phyloP scores from a whole-genome alignment of 2,888 invertebrate species.

The Laothoe populi region DNA sequence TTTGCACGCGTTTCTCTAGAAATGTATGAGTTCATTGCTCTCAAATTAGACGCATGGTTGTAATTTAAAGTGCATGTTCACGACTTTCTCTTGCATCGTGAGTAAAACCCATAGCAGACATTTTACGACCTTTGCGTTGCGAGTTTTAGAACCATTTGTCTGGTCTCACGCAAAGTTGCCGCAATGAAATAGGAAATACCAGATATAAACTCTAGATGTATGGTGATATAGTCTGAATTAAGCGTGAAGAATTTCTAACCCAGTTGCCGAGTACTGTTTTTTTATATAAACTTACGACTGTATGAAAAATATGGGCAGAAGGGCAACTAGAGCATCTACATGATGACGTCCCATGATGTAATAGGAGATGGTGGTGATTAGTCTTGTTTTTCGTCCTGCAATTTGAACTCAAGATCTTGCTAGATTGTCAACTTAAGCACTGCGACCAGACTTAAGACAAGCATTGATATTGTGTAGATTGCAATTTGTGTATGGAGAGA shows the following conservation, averaged over 20 bases:
- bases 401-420: too few relatives aligned
- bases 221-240: not conserved
- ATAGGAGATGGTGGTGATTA: too few relatives aligned
- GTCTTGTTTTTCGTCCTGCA: too few relatives aligned
- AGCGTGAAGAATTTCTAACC: not conserved
- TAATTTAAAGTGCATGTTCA: not conserved
- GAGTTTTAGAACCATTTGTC: slow-evolving; percentile 19
- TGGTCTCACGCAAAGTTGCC: slow-evolving; percentile 30
- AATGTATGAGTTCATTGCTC: slow-evolving; percentile 16
- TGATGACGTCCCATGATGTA: too few relatives aligned
- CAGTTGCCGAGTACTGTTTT: too few relatives aligned
- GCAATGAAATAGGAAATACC: not conserved
- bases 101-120: not conserved
- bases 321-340: too few relatives aligned
- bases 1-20: not conserved
- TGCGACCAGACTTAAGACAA: too few relatives aligned
- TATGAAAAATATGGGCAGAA: too few relatives aligned
- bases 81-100: slow-evolving; percentile 13
- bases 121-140: slow-evolving; percentile 17
- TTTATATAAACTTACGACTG: too few relatives aligned
- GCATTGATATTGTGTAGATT: too few relatives aligned
- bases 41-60: not conserved
- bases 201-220: not conserved
- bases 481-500: too few relatives aligned
- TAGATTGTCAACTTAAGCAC: too few relatives aligned